Conservation (phyloP, 2,797 vertebrate genomes). For the Gambelia wislizenii region DNA sequence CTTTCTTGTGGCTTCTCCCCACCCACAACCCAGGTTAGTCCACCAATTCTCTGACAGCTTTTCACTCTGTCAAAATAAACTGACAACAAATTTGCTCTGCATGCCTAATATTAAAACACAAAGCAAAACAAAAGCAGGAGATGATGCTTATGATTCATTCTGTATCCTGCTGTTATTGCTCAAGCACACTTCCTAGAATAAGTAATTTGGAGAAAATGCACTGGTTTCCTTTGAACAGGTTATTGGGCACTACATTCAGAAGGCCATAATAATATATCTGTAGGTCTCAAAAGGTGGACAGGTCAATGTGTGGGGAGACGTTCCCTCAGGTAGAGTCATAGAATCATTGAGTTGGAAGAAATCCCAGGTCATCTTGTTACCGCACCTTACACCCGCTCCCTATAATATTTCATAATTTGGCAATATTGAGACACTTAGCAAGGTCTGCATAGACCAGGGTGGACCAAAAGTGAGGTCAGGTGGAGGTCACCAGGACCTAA, state of each 20-base stretch:
- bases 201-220: not conserved
- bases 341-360: too few species aligned
- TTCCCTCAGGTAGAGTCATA: not conserved
- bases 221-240: not conserved
- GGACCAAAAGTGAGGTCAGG: too few species aligned
- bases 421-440: too few species aligned
- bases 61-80: constrained; percentile 38
- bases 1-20: constrained; percentile 23
- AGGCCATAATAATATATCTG: not conserved
- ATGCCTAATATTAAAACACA: not conserved
- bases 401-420: too few species aligned
- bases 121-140: not conserved
- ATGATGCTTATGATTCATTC: not conserved
- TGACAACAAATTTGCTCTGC: constrained; percentile 32
- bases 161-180: constrained; percentile 7
- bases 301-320: not conserved
- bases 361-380: too few species aligned
- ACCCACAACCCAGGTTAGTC: not conserved
- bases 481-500: too few species aligned
- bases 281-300: not conserved
- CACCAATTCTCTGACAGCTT: constrained; percentile 51
- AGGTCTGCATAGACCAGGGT: too few species aligned
- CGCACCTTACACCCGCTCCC: too few species aligned
- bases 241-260: not conserved
- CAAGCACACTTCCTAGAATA: constrained; percentile 19